A percentile compares a stretch with the other conserved stretches of the same genome.
Evolutionary conservation across 2,888 invertebrate species (phyloP).

Genomic region (Watsonalla binaria): DNA sequence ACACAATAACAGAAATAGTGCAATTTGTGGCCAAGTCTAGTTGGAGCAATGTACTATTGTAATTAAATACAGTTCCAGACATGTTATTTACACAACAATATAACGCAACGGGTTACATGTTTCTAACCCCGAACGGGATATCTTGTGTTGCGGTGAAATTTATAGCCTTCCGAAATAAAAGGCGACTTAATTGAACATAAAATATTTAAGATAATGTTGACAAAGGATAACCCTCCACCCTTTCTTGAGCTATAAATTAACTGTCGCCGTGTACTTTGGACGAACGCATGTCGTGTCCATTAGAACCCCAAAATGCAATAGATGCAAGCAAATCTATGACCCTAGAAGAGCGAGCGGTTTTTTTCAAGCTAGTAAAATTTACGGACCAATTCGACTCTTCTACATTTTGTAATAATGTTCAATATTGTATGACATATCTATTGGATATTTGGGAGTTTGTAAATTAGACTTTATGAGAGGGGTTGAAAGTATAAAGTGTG

Average conservation of each 20-base stretch:
- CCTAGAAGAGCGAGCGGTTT: conserved; percentile 28
- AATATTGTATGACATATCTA: conserved; percentile 10
- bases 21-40: too few relatives aligned
- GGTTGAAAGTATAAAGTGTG: conserved; percentile 33
- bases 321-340: conserved; percentile 57
- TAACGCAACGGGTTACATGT: conserved; percentile 26
- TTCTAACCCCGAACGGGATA: conserved; percentile 32
- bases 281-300: conserved; percentile 60
- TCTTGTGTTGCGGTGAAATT: conserved; percentile 46
- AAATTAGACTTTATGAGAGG: conserved; percentile 38
- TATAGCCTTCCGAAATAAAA: conserved; percentile 52
- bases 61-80: conserved; percentile 22
- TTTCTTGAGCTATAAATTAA: conserved; percentile 68
- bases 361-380: conserved; percentile 10
- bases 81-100: conserved; percentile 30
- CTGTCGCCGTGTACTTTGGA: conserved; percentile 50
- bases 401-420: conserved; percentile 2
- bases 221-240: conserved; percentile 64
- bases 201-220: conserved; percentile 71
- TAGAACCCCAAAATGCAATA: conserved; percentile 58
- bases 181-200: conserved; percentile 55
- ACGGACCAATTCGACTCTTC: conserved; percentile 12
- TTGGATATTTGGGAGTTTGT: conserved; percentile 11
- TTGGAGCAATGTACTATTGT: background rate
- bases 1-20: too few relatives aligned